Conservation (phyloP, 2,113 vertebrate genomes). For the Psettodes erumei region DNA sequence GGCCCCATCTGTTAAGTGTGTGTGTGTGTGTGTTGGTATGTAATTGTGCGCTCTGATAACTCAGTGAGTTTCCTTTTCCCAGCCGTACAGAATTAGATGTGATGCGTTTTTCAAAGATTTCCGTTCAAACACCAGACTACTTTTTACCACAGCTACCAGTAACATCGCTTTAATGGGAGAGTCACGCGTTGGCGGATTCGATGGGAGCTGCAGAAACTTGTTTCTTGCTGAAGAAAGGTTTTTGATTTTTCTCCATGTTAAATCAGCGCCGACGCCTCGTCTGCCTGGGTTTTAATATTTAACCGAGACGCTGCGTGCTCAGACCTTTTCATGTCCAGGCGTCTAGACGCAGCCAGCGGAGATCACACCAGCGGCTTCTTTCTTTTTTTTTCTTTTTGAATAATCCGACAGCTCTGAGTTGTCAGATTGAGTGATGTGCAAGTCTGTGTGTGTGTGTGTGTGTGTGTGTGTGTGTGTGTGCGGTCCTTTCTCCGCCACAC, state of each 20-base stretch:
- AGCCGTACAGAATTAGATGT: background rate
- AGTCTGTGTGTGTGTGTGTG: conserved; percentile 10
- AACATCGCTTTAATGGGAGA: too few relatives aligned
- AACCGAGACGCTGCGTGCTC: background rate
- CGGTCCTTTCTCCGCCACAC: conserved; percentile 46
- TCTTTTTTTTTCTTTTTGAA: conserved; percentile 14
- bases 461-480: conserved; percentile 29
- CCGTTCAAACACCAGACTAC: background rate
- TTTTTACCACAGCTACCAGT: background rate
- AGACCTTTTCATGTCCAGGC: conserved; percentile 20
- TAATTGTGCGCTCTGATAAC: conserved; percentile 42
- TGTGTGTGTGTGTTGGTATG: conserved; percentile 7
- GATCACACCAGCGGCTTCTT: conserved; percentile 29
- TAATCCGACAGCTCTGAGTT: conserved; percentile 50
- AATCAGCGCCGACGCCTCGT: too few relatives aligned
- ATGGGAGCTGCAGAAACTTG: too few relatives aligned
- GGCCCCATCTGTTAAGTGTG: conserved; percentile 67
- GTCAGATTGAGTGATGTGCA: conserved; percentile 39
- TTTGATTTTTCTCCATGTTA: background rate
- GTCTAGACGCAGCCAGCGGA: conserved; percentile 36
- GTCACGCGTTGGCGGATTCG: too few relatives aligned
- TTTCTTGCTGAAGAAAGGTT: too few relatives aligned
- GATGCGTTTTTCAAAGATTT: background rate
- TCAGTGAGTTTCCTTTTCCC: conserved; percentile 15
- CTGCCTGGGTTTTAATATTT: conserved; percentile 47